Evolutionary conservation across 1,140 invertebrate genomes (phyloP), one percentile per base, ranked within the genome.

Genomic region (Drosophila cardini): DNA sequence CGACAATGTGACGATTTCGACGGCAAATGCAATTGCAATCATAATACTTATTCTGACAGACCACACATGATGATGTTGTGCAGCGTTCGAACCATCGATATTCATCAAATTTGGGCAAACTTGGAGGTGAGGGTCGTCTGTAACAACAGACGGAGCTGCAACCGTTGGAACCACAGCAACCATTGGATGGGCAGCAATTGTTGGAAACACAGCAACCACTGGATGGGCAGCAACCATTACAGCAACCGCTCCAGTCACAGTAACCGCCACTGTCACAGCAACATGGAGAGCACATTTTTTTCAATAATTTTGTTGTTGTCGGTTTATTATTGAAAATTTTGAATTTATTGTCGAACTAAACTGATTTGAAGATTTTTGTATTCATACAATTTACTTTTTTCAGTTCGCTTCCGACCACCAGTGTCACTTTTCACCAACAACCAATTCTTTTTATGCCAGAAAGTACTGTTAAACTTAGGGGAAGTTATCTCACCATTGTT

Each of bases 1-100:
- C 76, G 5, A 89, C 11, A 13, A 87, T 40, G 45, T 84, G 60
- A 4, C 45, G 53, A 64, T 80, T 87, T n/a, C 74, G 60, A 3
- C 48, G 13, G n/a, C 55, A 76, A 9, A 10, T 26, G 38, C 65
- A 52, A 8, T 13, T 26, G 53, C 84, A 72, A 0, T 36, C n/a
- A 4, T 16, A 4, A 0, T 38, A 11, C 2, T 50, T 11, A 15
- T 63, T 40, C 4, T 15, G 52, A 7, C 58, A 64, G 18, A 10
- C 30, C 30, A 60, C 18, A n/a, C 16, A n/a, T 30, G n/a, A 53
- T 36, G 21, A 40, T 3, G 1, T 32, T 40, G 30, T 18, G 38
- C 72, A 75, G 1, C 50, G 60, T 2, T 45, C 11, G 18, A 64
- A 65, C 76, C 72, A 75, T 2, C 16, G 26, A 61, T 71, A 46